Evolutionary conservation across 2,113 vertebrate genomes (phyloP), one percentile per base, ranked within the genome.

Genomic region (Chloebia gouldiae): DNA sequence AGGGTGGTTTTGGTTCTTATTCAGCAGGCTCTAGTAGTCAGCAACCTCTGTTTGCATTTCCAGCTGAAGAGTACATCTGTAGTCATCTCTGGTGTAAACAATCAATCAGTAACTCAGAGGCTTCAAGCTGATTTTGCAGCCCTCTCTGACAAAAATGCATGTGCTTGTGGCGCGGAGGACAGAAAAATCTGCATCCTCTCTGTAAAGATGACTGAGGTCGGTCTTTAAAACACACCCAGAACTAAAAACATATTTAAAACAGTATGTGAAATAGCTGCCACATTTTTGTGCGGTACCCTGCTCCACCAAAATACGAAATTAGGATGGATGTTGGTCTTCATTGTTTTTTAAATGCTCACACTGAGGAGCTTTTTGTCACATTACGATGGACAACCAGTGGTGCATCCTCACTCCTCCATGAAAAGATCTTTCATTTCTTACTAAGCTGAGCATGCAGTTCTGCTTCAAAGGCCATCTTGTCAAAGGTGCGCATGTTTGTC

Each of bases 381-480:
- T 51, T 64, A 63, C 2, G 5, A 72, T 8, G 37, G 81, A 79
- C 65, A 89, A 69, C 6, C 3, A 7, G 69, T 50, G 73, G 60
- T 31, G 27, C 13, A 72, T 35, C 11, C 39, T 89, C 47, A 78
- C 25, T 76, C 49, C 39, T 16, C 69, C 73, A 39, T 6, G 28
- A 70, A 44, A 49, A 57, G 50, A 64, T 28, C n/a, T 73, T 83
- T 98, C 98, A 99, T 90, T 99, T 99, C 77, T 99, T 99, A 94
- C 98, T 98, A 81, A 99, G 97, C 79, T 97, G 98, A 94, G 99
- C 99, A 53, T 99, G 98, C 40, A 99, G 97, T 90, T 99, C 98
- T 63, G 99, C 99, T 90, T 99, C 99, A 9, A 99, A 98, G 37
- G 98, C 99, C 99, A 99, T 99, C 86, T 99, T 99, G 92, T 99